Evolutionary conservation across 2,113 vertebrate genomes (phyloP).

Genomic region (Petrocephalus zakoni): DNA sequence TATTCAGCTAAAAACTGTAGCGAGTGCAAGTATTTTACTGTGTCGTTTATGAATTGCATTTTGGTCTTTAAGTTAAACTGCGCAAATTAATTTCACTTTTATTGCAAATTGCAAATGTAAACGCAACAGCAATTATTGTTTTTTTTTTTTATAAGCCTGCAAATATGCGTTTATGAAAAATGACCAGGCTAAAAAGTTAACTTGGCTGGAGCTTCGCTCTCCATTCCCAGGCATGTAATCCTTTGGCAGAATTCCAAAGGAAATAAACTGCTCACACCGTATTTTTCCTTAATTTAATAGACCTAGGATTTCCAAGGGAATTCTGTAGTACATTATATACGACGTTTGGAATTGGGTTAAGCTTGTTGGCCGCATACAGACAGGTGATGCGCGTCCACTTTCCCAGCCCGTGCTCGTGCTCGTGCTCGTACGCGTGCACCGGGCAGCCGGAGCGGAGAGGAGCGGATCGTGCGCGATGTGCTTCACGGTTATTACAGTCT

Average conservation of each 20-base stretch:
- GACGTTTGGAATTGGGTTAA: neutral
- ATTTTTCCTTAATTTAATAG: neutral
- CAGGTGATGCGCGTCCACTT: neutral
- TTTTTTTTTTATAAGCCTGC: neutral
- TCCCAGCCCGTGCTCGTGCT: neutral
- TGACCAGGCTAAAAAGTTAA: neutral
- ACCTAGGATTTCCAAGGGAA: neutral
- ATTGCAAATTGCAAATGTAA: too few relatives aligned
- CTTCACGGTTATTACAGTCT: neutral
- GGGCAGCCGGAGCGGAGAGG: neutral
- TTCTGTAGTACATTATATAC: neutral
- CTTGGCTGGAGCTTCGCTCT: neutral
- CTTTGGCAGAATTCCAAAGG: constrained; percentile 9
- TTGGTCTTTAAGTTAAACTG: neutral
- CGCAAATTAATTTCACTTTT: neutral
- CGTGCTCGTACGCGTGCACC: neutral
- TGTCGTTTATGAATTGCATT: neutral
- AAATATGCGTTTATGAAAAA: neutral
- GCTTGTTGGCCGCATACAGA: neutral
- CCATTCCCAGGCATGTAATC: neutral
- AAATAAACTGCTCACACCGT: neutral
- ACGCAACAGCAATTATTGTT: neutral
- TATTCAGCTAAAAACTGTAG: neutral
- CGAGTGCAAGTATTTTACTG: neutral
- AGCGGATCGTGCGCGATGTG: neutral